These are phyloP conservation scores for Teleogryllus oceanicus DNA, from an alignment of 2,888 invertebrate species.

Conservation along the genomic window DNA sequence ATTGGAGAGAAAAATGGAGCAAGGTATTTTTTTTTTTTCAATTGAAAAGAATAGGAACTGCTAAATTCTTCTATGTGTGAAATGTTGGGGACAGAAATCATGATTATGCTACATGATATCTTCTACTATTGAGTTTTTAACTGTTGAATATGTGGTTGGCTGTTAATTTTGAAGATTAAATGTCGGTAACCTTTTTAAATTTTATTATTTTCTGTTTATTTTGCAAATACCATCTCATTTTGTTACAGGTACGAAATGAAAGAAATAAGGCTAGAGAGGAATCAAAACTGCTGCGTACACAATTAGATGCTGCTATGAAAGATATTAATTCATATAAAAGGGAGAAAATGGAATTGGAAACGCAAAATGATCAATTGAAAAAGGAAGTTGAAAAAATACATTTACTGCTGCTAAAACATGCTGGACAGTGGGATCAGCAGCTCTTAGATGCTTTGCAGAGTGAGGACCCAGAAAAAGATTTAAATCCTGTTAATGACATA, in stretches of 20 bases:
- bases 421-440: conserved; percentile 62
- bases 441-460: conserved; percentile 51
- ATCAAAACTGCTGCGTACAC: conserved; percentile 73
- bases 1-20: conserved; percentile 96
- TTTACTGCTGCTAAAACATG: conserved; percentile 62
- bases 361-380: conserved; percentile 68
- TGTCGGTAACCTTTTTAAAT: background rate
- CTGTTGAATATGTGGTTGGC: too few species aligned
- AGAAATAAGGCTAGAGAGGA: conserved; percentile 91
- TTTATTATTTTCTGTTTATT: background rate
- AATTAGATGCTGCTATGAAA: conserved; percentile 73
- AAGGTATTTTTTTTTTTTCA: conserved; percentile 52
- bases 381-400: conserved; percentile 79
- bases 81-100: background rate
- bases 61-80: background rate
- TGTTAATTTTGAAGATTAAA: too few species aligned
- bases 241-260: conserved; percentile 71
- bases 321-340: conserved; percentile 70
- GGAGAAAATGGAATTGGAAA: conserved; percentile 73
- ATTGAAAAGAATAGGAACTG: background rate
- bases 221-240: background rate
- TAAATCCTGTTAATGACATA: conserved; percentile 42
- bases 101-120: background rate
- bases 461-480: conserved; percentile 50
- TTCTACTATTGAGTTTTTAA: too few species aligned